phyloP scores from a whole-genome alignment of 2,797 vertebrate species.

The Coranthus polyacanthus region DNA sequence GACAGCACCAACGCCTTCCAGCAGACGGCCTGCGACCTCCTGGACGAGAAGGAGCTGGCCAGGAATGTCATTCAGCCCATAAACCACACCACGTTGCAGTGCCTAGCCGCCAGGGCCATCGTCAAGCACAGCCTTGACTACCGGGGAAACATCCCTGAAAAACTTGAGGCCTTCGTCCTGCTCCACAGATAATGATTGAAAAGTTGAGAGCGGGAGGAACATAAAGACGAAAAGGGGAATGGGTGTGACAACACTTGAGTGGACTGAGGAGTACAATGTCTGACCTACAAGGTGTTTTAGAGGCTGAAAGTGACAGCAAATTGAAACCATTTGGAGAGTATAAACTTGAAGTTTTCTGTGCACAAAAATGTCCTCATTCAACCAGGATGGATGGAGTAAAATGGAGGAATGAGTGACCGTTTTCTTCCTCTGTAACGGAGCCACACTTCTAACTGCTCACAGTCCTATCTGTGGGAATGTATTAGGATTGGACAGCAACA shows the following conservation, averaged over 20 bases:
- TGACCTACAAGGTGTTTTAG: slow-evolving; percentile 36
- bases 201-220: slow-evolving; percentile 2
- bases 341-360: slow-evolving; percentile 27
- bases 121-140: slow-evolving; percentile 92
- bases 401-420: slow-evolving; percentile 21
- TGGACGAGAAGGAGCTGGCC: slow-evolving; percentile 97
- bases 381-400: slow-evolving; percentile 26
- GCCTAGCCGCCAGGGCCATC: slow-evolving; percentile 96
- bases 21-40: slow-evolving; percentile 95
- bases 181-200: slow-evolving; percentile 94
- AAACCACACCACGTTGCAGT: slow-evolving; percentile 98
- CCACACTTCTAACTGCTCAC: slow-evolving; percentile 22
- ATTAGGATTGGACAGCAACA: slow-evolving; percentile 50
- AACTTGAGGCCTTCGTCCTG: slow-evolving; percentile 95
- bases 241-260: not conserved
- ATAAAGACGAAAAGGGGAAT: slow-evolving; percentile 2
- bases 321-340: slow-evolving; percentile 36
- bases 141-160: slow-evolving; percentile 94
- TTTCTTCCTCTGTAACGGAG: slow-evolving; percentile 28
- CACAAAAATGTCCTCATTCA: slow-evolving; percentile 47
- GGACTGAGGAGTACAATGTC: slow-evolving; percentile 21
- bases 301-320: slow-evolving; percentile 37
- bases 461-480: slow-evolving; percentile 24
- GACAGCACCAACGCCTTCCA: slow-evolving; percentile 96
- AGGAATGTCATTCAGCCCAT: slow-evolving; percentile 98